phyloP scores from a whole-genome alignment of 2,797 vertebrate species.

The Artibeus jamaicensis region DNA sequence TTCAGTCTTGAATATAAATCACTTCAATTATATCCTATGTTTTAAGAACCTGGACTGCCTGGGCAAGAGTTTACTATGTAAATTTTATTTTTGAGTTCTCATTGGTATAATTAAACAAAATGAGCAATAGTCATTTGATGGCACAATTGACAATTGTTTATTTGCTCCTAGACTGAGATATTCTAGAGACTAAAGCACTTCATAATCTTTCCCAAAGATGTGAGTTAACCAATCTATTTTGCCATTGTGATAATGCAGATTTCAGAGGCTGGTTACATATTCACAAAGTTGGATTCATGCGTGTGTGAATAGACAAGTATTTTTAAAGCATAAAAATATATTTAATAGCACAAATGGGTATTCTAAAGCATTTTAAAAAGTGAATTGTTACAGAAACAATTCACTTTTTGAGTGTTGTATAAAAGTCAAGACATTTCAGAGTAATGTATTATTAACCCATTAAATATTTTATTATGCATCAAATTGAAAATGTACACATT shows the following conservation, averaged over 20 bases:
- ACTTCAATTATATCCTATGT: neutral
- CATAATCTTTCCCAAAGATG: neutral
- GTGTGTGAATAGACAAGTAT: neutral
- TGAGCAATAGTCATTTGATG: neutral
- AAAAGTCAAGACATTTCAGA: slow-evolving; percentile 13
- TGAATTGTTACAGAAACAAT: neutral
- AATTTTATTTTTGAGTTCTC: neutral
- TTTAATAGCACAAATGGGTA: neutral
- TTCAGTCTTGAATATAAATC: neutral
- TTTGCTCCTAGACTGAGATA: neutral
- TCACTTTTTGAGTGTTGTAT: too few species aligned
- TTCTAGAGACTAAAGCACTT: neutral
- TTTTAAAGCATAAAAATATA: neutral
- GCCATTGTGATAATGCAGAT: neutral
- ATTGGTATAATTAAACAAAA: neutral
- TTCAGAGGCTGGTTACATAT: neutral
- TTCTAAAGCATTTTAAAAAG: slow-evolving; percentile 26
- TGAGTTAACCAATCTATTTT: neutral
- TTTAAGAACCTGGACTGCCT: neutral
- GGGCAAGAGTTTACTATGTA: neutral
- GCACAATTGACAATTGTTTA: neutral
- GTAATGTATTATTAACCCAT: slow-evolving; percentile 31
- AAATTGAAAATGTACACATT: neutral
- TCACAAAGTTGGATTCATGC: neutral
- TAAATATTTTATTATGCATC: slow-evolving; percentile 5